phyloP scores from a whole-genome alignment of 2,797 vertebrate genomes.

The Karalla daura region DNA sequence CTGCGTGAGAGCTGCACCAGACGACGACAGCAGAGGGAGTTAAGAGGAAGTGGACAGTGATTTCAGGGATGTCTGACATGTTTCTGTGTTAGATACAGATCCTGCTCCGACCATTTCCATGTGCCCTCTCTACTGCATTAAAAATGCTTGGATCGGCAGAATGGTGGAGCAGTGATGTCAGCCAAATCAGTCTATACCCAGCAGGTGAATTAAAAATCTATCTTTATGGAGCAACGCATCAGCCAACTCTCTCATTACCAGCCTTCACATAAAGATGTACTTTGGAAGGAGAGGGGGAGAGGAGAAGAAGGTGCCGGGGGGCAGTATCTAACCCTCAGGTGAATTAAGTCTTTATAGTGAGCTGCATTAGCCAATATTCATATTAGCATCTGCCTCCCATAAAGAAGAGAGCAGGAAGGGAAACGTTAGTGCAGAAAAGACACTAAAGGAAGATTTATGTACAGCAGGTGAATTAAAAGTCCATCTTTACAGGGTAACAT shows the following conservation, averaged over 20 bases:
- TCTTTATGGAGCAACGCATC: constrained; percentile 75
- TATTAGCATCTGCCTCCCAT: constrained; percentile 60
- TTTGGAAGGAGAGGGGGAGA: constrained; percentile 40
- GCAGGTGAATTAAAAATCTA: constrained; percentile 77
- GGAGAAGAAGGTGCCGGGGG: constrained; percentile 10
- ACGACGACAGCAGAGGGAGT: too few species aligned
- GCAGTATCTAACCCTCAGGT: constrained; percentile 62
- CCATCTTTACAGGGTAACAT: constrained; percentile 65
- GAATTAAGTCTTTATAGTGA: constrained; percentile 67
- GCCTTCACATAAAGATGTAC: constrained; percentile 64
- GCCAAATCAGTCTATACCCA: constrained; percentile 57
- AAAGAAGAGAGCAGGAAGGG: constrained; percentile 12
- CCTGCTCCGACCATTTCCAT: not conserved
- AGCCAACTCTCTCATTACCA: constrained; percentile 73
- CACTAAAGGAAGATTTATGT: constrained; percentile 56
- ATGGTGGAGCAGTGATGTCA: constrained; percentile 46
- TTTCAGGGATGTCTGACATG: too few species aligned
- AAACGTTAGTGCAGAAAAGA: constrained; percentile 24
- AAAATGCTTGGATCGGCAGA: constrained; percentile 59
- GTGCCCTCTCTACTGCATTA: constrained; percentile 35
- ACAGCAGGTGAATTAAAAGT: constrained; percentile 54
- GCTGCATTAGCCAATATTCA: constrained; percentile 61
- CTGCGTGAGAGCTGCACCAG: too few species aligned
- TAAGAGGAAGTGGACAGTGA: too few species aligned
- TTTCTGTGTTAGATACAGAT: too few species aligned